Conservation (phyloP, 1,140 invertebrate genomes). For the Trinorchestia longiramus region DNA sequence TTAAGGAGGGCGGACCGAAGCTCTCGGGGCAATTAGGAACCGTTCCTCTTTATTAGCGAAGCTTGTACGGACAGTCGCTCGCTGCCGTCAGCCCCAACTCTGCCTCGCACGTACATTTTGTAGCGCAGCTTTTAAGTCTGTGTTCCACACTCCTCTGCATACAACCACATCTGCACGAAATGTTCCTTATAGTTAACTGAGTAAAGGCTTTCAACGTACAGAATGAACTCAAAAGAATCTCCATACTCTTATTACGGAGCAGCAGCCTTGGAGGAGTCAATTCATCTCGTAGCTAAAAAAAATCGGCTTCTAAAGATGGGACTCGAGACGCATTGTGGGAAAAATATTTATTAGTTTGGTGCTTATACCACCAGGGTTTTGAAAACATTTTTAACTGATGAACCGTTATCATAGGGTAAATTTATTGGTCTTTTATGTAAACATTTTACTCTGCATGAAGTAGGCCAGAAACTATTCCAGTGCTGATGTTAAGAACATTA, state of each 20-base stretch:
- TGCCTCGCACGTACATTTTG: background rate
- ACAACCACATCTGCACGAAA: background rate
- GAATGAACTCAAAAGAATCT: background rate
- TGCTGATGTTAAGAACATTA: no score
- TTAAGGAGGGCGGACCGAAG: constrained; percentile 16
- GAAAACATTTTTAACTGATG: no score
- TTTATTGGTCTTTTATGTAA: no score
- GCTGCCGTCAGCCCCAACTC: background rate
- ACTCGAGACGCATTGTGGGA: no score
- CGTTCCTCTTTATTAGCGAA: constrained; percentile 38
- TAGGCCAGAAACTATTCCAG: no score
- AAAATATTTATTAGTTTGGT: no score
- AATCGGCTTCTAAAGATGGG: background rate
- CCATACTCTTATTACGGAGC: background rate
- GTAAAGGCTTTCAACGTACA: background rate
- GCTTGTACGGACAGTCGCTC: background rate
- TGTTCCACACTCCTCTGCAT: background rate
- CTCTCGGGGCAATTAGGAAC: background rate
- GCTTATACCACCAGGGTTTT: no score
- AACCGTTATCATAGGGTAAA: no score
- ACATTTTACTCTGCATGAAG: no score
- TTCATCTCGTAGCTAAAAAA: no score
- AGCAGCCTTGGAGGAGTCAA: background rate
- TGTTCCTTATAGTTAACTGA: background rate
- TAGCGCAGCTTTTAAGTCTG: background rate